Evolutionary conservation across 2,888 invertebrate species (phyloP).

Genomic region (Fragum fragum): DNA sequence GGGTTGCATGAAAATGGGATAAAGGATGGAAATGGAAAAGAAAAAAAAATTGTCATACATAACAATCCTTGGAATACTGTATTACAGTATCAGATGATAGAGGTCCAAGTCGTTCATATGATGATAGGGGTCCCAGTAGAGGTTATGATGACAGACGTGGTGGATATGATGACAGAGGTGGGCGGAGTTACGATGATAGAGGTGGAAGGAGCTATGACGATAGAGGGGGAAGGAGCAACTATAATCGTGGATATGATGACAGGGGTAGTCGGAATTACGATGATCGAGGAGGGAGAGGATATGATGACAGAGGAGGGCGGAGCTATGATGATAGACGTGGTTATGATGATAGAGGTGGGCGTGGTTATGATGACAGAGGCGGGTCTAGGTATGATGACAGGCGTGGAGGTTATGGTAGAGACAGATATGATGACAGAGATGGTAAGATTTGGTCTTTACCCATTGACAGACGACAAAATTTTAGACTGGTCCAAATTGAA

Average conservation of each 20-base stretch:
- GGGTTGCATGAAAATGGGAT: no score
- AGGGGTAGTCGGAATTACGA: conserved; percentile 58
- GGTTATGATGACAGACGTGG: conserved; percentile 46
- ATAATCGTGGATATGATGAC: conserved; percentile 62
- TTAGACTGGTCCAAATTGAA: no score
- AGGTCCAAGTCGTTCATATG: conserved; percentile 46
- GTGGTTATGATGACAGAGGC: conserved; percentile 61
- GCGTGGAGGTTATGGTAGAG: conserved; percentile 44
- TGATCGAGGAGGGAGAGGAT: conserved; percentile 40
- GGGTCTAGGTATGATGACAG: conserved; percentile 50
- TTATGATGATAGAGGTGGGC: conserved; percentile 33
- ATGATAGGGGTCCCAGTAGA: conserved; percentile 66
- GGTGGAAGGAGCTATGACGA: conserved; percentile 32
- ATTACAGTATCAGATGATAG: conserved; percentile 46
- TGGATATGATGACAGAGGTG: conserved; percentile 22
- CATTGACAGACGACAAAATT: no score
- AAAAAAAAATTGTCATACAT: no score
- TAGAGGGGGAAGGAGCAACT: conserved; percentile 72
- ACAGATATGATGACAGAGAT: conserved; percentile 78
- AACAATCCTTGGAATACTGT: no score
- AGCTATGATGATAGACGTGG: conserved; percentile 62
- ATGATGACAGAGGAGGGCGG: conserved; percentile 49
- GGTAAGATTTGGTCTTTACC: conserved; percentile 78
- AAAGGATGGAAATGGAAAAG: no score
- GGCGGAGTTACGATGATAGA: conserved; percentile 23